Evolutionary conservation across 2,888 invertebrate genomes (phyloP).

Genomic region (Danaus chrysippus): DNA sequence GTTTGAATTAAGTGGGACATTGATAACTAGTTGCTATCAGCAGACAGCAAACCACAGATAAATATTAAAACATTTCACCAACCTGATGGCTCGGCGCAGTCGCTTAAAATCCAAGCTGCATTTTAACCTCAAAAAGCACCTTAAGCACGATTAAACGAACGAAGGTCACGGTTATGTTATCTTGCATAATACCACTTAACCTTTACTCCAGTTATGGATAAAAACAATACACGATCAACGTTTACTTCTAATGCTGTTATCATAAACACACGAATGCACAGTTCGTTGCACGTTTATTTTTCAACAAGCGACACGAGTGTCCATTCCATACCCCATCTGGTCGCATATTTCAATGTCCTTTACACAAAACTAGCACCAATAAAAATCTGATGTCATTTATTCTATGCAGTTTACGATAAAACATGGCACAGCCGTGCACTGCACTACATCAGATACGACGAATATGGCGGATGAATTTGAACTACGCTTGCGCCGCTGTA

Average conservation of each 20-base stretch:
- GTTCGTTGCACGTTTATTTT: constrained; percentile 73
- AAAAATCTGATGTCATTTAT: constrained; percentile 60
- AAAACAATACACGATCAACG: constrained; percentile 68
- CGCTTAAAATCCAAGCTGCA: constrained; percentile 75
- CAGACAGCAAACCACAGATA: constrained; percentile 59
- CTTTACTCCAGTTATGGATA: constrained; percentile 59
- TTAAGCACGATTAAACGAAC: constrained; percentile 67
- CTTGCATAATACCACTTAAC: constrained; percentile 73
- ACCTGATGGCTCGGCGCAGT: constrained; percentile 76
- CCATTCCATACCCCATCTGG: constrained; percentile 55
- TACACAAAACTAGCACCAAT: constrained; percentile 60
- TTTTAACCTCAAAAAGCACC: constrained; percentile 77
- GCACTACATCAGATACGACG: constrained; percentile 77
- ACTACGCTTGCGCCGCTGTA: constrained; percentile 69
- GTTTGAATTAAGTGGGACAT: constrained; percentile 45
- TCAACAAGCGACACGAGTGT: constrained; percentile 64
- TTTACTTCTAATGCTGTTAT: constrained; percentile 74
- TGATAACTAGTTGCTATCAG: constrained; percentile 60
- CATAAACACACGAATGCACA: constrained; percentile 77
- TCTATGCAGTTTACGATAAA: constrained; percentile 71
- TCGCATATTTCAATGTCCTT: constrained; percentile 62
- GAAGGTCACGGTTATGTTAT: constrained; percentile 76
- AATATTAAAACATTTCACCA: constrained; percentile 62
- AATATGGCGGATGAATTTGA: constrained; percentile 78
- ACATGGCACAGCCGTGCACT: constrained; percentile 74